Base-by-base conservation (phyloP, 1,140 invertebrate genomes). In the Calliphora vicina region DNA sequence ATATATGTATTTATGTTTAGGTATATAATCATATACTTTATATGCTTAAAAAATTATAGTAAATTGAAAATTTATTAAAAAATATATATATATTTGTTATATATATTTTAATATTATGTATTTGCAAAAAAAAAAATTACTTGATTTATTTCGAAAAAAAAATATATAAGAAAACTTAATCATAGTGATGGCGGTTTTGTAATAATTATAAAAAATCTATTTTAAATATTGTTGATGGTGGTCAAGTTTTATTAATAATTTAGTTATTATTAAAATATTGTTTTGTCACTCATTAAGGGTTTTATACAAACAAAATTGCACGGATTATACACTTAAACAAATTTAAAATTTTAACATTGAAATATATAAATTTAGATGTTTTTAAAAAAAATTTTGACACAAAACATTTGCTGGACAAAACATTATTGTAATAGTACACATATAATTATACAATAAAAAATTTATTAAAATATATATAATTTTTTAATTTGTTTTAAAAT, bases 121-220 rank as follows among this genome's bases (percentile, higher is more conserved):
- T 17, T 50, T 50, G 45, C 12, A 50, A 35, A 35, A n/a, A n/a
- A 43, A 43, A 43, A 43, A 6, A 17, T 50, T 50, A 50, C 45
- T 50, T 50, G 17, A 45, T 50, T 50, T 50, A n/a, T n/a, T n/a
- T n/a, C 12, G 42, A 43, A 50, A 50, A 50, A 50, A 50, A 50
- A 50, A 50, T 35, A 4, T 35, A n/a, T 67, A 23, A 5, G n/a
- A 67, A 23, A 25, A 12, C 61, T 67, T 67, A 67, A 67, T 67
- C 61, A 67, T 67, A 23, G 20, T 67, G 23, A 67, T 67, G 61
- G 61, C 61, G 61, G 61, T 67, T 67, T 67, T 67, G 61, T 67
- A 67, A n/a, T 67, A 67, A 67, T 67, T 67, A 67, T 67, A 67
- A 67, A 23, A 67, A 67, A 67, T 67, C 20, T 25, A 25, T 23